Percentiles rank a stretch among this genome's conserved stretches.
Conservation (phyloP, 2,888 invertebrate genomes). For the Agrochola litura region DNA sequence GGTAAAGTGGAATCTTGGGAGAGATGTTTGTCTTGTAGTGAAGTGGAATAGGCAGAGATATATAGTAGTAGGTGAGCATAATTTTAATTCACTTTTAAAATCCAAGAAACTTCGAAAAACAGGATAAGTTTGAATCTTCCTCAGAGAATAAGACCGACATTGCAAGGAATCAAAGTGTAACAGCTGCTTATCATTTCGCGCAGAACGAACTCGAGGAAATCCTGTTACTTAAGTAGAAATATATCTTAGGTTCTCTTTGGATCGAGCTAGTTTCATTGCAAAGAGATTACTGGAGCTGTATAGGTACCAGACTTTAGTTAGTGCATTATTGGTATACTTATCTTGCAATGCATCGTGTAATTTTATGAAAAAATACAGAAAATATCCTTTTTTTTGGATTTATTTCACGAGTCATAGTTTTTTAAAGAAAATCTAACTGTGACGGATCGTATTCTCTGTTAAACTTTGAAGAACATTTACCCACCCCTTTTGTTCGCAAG, state of each 20-base stretch:
- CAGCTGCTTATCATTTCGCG: conserved; percentile 41
- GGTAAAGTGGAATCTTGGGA: neutral
- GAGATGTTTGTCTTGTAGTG: too few species aligned
- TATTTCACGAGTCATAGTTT: neutral
- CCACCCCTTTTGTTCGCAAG: neutral
- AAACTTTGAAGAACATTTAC: neutral
- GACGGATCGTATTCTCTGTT: neutral
- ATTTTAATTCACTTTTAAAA: conserved; percentile 1
- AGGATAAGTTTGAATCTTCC: neutral
- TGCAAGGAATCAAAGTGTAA: conserved; percentile 28
- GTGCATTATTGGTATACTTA: neutral
- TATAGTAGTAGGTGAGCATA: neutral
- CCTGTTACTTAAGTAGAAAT: conserved; percentile 27
- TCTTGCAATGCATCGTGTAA: neutral
- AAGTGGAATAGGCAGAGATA: neutral
- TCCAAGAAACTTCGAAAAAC: neutral
- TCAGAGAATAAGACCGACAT: conserved; percentile 16
- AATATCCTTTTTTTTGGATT: neutral
- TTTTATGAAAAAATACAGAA: neutral
- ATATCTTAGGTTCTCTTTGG: conserved; percentile 11
- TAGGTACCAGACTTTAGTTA: too few species aligned
- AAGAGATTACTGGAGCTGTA: conserved; percentile 1
- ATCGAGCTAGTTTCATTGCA: neutral
- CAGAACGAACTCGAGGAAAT: conserved; percentile 16
- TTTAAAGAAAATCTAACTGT: neutral